Base-by-base conservation (phyloP, 2,888 invertebrate species). In the Sphaeridia pumilis region DNA sequence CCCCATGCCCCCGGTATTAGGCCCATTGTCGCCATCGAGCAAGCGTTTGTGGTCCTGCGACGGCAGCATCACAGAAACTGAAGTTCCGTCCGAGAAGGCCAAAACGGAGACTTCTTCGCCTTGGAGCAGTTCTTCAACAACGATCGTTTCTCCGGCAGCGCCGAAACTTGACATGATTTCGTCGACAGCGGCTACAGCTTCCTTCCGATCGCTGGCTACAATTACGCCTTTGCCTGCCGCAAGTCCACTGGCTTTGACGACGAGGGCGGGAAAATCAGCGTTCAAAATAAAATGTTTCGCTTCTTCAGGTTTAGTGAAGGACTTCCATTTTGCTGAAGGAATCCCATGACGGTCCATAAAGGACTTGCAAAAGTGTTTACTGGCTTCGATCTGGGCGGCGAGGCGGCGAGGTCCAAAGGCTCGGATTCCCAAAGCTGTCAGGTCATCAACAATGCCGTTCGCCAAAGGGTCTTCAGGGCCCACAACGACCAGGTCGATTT, bases 1-100 rank as follows among this genome's bases (percentile, higher is more conserved):
- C 1, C 97, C 97, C 97, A 98, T 97, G 42, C 97, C 97, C 0
- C 97, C 97, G 0, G 97, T 97, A 71, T 95, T 97, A 14, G 87
- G 88, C 0, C 97, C 97, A 21, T 76, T 72, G 72, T 97, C 95
- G 0, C 82, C 83, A 62, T 93, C 84, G 46, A 81, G 79, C 50
- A 94, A 79, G 34, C 93, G 78, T 71, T 98, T 98, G 72, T 97
- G 93, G 74, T 98, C 97, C 70, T 95, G 95, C 0, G 90, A 84
- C 0, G 94, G 87, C 3, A 88, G 79, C 90, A 98, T 87, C 52
- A 84, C 73, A 20, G 79, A 78, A 0, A 93, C 78, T 0, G 77
- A 81, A 49, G 77, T 76, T 0, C 93, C 92, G 72, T 95, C 95
- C 36, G 84, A 83, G 72, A 95, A 93, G 1, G 87, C 87, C 54